Conservation (phyloP, 2,888 invertebrate genomes). For the Metacarcinus magister region DNA sequence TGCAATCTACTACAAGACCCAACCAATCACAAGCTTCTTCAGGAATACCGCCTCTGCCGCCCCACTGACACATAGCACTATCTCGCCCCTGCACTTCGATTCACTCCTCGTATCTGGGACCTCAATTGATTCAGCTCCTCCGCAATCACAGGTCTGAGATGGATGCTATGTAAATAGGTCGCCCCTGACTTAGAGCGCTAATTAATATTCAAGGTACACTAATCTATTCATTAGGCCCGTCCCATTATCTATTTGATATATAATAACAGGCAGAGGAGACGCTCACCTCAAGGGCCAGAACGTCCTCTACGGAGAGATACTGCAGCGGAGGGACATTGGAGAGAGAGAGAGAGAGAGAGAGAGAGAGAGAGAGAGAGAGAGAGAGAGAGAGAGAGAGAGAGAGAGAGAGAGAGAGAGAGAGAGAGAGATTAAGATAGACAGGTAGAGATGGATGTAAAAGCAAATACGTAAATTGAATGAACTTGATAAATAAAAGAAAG, state of each 20-base stretch:
- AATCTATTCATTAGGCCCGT: conserved; percentile 78
- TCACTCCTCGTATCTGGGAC: conserved; percentile 78
- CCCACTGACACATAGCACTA: not conserved
- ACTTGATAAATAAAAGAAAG: not conserved
- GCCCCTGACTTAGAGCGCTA: conserved; percentile 73
- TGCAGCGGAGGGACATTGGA: conserved; percentile 45
- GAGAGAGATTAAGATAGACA: not conserved
- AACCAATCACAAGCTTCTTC: not conserved
- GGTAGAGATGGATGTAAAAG: not conserved
- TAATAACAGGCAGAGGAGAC: conserved; percentile 67
- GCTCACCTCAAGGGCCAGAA: conserved; percentile 14
- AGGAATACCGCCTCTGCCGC: conserved; percentile 47
- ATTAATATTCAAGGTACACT: conserved; percentile 79
- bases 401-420: not conserved
- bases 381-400: not conserved
- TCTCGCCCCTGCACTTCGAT: conserved; percentile 61
- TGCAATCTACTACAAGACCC: not conserved
- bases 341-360: not conserved
- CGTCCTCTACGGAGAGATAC: not conserved
- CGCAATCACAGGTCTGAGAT: conserved; percentile 73
- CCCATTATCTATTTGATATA: conserved; percentile 77
- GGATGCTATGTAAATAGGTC: conserved; percentile 79
- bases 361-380: not conserved
- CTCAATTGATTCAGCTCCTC: conserved; percentile 77
- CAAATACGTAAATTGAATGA: no score